Evolutionary conservation across 2,888 invertebrate genomes (phyloP).

Genomic region (Melikaiella ostensackeni): DNA sequence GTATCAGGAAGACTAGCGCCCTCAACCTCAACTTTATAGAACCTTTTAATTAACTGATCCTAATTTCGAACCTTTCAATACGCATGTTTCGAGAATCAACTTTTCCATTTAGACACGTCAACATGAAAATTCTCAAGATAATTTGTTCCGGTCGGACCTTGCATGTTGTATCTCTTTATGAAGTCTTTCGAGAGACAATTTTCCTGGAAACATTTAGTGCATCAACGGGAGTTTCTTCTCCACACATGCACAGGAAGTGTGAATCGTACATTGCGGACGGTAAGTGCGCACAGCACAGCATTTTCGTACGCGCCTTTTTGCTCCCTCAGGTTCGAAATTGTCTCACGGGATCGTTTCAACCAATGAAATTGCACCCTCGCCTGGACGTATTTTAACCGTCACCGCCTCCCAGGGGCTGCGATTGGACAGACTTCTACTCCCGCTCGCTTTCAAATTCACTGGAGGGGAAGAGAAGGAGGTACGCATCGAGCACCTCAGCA

Average conservation of each 20-base stretch:
- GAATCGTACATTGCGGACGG: not conserved
- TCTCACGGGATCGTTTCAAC: conserved; percentile 41
- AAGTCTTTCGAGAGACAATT: conserved; percentile 29
- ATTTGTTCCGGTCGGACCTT: not conserved
- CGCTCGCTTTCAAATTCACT: conserved; percentile 40
- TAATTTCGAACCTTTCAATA: too few species aligned
- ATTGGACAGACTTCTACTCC: conserved; percentile 52
- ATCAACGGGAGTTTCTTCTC: conserved; percentile 6
- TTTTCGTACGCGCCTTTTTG: conserved; percentile 31
- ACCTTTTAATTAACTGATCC: too few species aligned
- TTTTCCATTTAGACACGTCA: too few species aligned
- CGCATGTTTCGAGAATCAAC: too few species aligned
- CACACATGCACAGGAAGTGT: conserved; percentile 14
- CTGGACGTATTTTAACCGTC: conserved; percentile 42
- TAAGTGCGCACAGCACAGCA: conserved; percentile 25
- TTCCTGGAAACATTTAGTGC: conserved; percentile 3
- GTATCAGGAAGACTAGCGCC: too few species aligned
- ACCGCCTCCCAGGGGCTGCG: conserved; percentile 49
- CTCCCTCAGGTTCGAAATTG: conserved; percentile 30
- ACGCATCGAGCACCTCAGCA: conserved; percentile 47
- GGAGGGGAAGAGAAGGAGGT: conserved; percentile 45
- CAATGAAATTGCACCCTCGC: conserved; percentile 52
- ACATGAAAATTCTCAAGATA: not conserved
- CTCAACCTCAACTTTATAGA: too few species aligned
- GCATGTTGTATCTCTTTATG: conserved; percentile 7